Base-by-base conservation (phyloP, 2,797 vertebrate species). In the Gephyroberyx darwinii region DNA sequence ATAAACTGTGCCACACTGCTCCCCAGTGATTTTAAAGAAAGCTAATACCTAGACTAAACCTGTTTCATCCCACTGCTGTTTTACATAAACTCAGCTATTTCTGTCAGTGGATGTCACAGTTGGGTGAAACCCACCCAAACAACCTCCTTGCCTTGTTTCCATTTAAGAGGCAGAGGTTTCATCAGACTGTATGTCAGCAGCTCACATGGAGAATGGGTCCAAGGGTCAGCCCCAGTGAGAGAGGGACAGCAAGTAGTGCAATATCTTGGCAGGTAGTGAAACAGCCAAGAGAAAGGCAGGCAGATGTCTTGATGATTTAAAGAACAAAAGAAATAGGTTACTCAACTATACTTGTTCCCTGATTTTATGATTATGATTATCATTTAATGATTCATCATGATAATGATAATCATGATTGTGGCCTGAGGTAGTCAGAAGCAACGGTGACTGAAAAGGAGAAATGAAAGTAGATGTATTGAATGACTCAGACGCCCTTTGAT, bases 61-160 rank as follows among this genome's bases (percentile, higher is more conserved):
- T 48, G 74, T 68, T 69, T 58, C 31, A 53, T 45, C 22, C 69
- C 75, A 71, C 54, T 60, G 54, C 2, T 45, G 70, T 71, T 80
- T 71, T 19, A 74, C 10, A 76, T 52, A 54, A 74, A 72, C 57
- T 69, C n/a, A 41, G 53, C 51, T 74, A 45, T 74, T 62, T 16
- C 31, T 75, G 77, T 54, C 58, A 51, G 37, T 55, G n/a, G 45
- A 60, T 74, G 67, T 75, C 51, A 77, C 53, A 6, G 10, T 31
- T 41, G 13, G 37, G 19, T 19, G 35, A 79, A 75, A 71, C 7
- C 1, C 14, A 64, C 64, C 26, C 47, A 57, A 71, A 69, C 33
- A 69, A 69, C 17, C 59, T 17, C 30, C 37, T 30, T 55, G 51
- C 54, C 5, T 22, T 50, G 69, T 78, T 82, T 75, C 57, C 69